These are phyloP conservation scores for Diaprepes abbreviatus DNA, from an alignment of 2,888 invertebrate species.

Conservation along the genomic window DNA sequence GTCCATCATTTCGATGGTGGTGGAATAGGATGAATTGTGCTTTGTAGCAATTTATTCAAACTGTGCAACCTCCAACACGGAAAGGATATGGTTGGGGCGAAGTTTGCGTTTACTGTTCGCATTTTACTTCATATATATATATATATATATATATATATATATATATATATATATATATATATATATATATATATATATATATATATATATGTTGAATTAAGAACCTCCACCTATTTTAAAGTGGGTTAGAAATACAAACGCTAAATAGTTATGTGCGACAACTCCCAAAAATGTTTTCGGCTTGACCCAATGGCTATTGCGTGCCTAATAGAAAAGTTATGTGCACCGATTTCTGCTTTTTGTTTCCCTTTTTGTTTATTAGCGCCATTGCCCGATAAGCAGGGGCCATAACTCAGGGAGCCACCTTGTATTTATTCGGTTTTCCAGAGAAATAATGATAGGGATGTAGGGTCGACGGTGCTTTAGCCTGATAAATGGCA, in stretches of 20 bases:
- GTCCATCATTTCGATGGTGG: too few relatives aligned
- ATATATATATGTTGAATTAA: too few relatives aligned
- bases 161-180: too few relatives aligned
- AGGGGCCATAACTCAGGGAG: conserved; percentile 31
- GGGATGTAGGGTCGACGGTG: conserved; percentile 11
- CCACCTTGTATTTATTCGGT: conserved; percentile 38
- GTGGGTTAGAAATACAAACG: not conserved
- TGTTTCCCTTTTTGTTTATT: conserved; percentile 42
- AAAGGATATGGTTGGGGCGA: too few relatives aligned
- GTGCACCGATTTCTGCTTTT: conserved; percentile 38
- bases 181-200: too few relatives aligned
- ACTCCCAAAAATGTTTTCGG: conserved; percentile 27
- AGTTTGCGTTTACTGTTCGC: too few relatives aligned
- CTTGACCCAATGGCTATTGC: conserved; percentile 33
- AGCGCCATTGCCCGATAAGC: conserved; percentile 34
- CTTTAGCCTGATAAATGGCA: conserved; percentile 12
- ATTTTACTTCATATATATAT: too few relatives aligned
- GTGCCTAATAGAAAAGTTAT: conserved; percentile 42
- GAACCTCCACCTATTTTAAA: too few relatives aligned
- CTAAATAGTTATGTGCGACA: not conserved
- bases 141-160: too few relatives aligned
- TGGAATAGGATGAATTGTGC: too few relatives aligned
- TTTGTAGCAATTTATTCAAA: too few relatives aligned
- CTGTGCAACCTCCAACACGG: too few relatives aligned
- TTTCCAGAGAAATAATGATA: conserved; percentile 33